Percentiles rank a stretch among this genome's conserved stretches.
Conservation (phyloP, 2,888 invertebrate genomes). For the Cybosia mesomella region DNA sequence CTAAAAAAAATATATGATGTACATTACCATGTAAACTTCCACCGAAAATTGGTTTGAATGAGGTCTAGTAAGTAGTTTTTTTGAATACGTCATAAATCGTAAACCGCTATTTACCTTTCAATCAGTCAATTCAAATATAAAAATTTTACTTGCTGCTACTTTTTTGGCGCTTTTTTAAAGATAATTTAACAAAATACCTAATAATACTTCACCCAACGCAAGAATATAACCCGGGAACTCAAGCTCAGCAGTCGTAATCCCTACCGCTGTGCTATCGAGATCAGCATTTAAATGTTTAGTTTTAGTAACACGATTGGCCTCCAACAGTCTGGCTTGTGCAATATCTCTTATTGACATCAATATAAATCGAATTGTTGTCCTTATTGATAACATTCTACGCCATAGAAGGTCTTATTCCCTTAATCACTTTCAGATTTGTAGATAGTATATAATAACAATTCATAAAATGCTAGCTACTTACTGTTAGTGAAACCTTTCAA, state of each 20-base stretch:
- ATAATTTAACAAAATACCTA: no score
- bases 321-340: constrained; percentile 1
- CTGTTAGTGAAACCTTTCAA: no score
- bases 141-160: no score
- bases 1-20: no score
- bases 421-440: constrained; percentile 11
- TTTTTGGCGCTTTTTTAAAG: no score
- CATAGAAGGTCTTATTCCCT: constrained; percentile 12
- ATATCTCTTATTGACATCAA: not conserved
- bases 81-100: no score
- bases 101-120: no score
- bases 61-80: no score
- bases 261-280: not conserved
- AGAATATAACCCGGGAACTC: not conserved
- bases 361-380: not conserved
- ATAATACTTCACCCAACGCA: no score
- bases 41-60: no score
- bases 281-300: not conserved
- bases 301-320: not conserved
- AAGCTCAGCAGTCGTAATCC: not conserved
- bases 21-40: no score
- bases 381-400: constrained; percentile 9
- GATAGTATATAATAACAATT: not conserved
- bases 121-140: no score
- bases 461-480: not conserved